Evolutionary conservation across 1,140 invertebrate species (phyloP).

Genomic region (Acyrthosiphon pisum): DNA sequence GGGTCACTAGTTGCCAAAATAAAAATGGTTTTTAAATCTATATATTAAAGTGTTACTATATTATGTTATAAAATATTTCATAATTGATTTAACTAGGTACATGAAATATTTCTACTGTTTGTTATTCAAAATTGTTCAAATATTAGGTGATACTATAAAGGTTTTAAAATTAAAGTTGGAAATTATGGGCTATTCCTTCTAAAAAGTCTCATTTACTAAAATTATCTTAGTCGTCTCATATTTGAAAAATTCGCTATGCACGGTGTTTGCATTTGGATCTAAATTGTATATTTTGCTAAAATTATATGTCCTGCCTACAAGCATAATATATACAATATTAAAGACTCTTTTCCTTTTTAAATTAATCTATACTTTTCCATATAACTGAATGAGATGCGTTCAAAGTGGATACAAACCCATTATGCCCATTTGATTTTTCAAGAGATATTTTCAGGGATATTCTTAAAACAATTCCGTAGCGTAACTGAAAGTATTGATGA

Average conservation of each 20-base stretch:
- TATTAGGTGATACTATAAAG: not conserved
- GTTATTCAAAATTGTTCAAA: not conserved
- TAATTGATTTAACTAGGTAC: too few species aligned
- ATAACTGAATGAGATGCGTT: not conserved
- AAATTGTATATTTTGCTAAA: not conserved
- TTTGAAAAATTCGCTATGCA: not conserved
- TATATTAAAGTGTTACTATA: not conserved
- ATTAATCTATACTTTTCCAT: not conserved
- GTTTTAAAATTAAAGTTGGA: too few species aligned
- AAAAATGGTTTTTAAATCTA: not conserved
- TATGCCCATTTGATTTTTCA: not conserved
- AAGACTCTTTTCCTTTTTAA: not conserved
- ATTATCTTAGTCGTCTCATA: not conserved
- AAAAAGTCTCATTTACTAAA: not conserved
- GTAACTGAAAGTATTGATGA: not conserved
- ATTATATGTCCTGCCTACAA: not conserved
- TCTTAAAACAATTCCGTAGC: not conserved
- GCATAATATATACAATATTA: not conserved
- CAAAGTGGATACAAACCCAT: not conserved
- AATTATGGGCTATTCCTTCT: too few species aligned
- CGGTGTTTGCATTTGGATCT: not conserved
- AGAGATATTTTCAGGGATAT: not conserved
- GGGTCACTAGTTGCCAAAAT: too few species aligned
- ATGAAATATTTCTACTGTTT: not conserved
- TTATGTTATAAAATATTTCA: not conserved